A percentile compares a stretch with the other conserved stretches of the same genome.
Evolutionary conservation across 1,140 invertebrate genomes (phyloP).

Genomic region (Aplysia californica): DNA sequence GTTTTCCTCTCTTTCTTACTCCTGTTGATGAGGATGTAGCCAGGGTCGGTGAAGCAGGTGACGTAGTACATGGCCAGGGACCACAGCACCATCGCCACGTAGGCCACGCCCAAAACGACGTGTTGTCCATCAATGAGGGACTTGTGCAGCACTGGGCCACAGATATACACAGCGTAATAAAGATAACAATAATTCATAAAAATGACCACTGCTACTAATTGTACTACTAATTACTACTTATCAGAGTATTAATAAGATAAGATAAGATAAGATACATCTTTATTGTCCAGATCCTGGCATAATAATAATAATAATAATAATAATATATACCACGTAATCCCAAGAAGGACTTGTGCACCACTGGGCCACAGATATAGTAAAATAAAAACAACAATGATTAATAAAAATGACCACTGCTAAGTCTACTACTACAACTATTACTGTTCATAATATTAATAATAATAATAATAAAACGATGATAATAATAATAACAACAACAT

Average conservation of each 20-base stretch:
- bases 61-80: slow-evolving; percentile 58
- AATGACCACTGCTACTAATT: background rate
- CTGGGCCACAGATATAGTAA: slow-evolving; percentile 28
- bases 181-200: background rate
- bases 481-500: no score
- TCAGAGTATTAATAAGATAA: no score
- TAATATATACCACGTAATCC: no score
- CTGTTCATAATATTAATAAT: no score
- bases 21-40: no score
- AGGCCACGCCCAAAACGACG: slow-evolving; percentile 47
- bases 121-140: slow-evolving; percentile 44
- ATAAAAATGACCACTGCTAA: background rate
- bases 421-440: background rate
- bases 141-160: slow-evolving; percentile 40
- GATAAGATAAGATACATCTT: no score
- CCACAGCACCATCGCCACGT: slow-evolving; percentile 41
- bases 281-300: background rate
- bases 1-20: no score
- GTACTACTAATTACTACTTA: background rate
- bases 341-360: slow-evolving; percentile 40
- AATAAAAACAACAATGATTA: background rate
- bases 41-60: slow-evolving; percentile 61
- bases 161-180: background rate
- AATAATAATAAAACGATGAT: no score
- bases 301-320: background rate